phyloP scores from a whole-genome alignment of 1,140 invertebrate species.

The Trichomalopsis sarcophagae region DNA sequence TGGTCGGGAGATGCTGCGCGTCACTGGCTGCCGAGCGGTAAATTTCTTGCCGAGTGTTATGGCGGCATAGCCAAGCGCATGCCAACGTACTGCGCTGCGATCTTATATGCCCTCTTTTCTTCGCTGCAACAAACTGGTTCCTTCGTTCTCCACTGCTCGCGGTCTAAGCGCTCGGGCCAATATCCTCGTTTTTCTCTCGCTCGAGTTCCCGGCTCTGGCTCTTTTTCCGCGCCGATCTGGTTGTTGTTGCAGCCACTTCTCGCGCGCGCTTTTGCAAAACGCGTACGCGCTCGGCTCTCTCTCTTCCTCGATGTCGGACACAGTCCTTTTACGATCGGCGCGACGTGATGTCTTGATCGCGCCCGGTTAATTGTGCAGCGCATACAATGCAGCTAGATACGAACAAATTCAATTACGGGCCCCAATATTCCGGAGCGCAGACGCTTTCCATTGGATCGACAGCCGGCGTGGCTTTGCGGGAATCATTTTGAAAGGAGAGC shows the following conservation, averaged over 20 bases:
- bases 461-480: not conserved
- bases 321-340: conserved; percentile 32
- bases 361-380: not conserved
- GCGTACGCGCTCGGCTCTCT: not conserved
- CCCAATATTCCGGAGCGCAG: not conserved
- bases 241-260: conserved; percentile 30
- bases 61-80: conserved; percentile 61
- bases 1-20: conserved; percentile 30
- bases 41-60: conserved; percentile 67
- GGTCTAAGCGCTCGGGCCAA: conserved; percentile 45
- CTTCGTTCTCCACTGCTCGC: not conserved
- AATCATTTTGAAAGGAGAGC: conserved; percentile 5
- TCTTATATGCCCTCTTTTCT: conserved; percentile 51
- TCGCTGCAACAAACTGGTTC: conserved; percentile 61
- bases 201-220: not conserved
- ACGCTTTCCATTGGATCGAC: too few species aligned
- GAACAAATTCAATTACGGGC: not conserved
- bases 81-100: conserved; percentile 61
- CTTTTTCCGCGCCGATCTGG: not conserved
- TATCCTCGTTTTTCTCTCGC: conserved; percentile 36
- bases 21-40: conserved; percentile 63
- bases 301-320: conserved; percentile 1
- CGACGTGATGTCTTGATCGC: conserved; percentile 47
- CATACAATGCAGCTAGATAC: not conserved
- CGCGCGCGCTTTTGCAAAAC: not conserved